Conservation (phyloP, 2,113 vertebrate species). For the Gnathonemus echidnorhynchus region DNA sequence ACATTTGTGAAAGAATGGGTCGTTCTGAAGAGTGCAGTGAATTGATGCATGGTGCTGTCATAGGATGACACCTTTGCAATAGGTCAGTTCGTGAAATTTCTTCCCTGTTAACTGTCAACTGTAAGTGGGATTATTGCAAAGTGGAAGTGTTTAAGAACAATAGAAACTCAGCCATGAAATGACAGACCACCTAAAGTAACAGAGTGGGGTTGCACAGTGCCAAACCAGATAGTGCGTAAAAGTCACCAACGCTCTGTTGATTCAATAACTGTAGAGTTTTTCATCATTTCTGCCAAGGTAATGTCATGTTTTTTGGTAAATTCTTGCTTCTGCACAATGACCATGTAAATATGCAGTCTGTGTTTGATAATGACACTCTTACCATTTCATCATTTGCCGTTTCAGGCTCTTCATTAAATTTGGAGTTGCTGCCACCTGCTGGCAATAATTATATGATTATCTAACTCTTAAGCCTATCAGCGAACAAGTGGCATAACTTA, state of each 20-base stretch:
- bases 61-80: neutral
- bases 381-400: neutral
- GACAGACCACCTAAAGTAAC: too few relatives aligned
- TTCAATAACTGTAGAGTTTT: neutral
- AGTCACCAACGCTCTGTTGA: neutral
- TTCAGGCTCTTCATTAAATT: neutral
- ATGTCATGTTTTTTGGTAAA: neutral
- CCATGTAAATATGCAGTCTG: neutral
- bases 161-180: too few relatives aligned
- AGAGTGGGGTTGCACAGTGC: neutral
- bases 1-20: too few relatives aligned
- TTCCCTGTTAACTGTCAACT: too few relatives aligned
- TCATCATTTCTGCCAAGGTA: neutral
- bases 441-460: neutral
- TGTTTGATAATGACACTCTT: neutral
- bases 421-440: conserved; percentile 1
- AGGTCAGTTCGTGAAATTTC: too few relatives aligned
- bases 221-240: too few relatives aligned
- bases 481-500: neutral
- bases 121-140: too few relatives aligned
- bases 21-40: too few relatives aligned
- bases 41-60: neutral
- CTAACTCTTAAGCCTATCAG: neutral
- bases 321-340: neutral
- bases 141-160: too few relatives aligned